Conservation (phyloP, 1,140 invertebrate genomes). For the Colletes latitarsis region DNA sequence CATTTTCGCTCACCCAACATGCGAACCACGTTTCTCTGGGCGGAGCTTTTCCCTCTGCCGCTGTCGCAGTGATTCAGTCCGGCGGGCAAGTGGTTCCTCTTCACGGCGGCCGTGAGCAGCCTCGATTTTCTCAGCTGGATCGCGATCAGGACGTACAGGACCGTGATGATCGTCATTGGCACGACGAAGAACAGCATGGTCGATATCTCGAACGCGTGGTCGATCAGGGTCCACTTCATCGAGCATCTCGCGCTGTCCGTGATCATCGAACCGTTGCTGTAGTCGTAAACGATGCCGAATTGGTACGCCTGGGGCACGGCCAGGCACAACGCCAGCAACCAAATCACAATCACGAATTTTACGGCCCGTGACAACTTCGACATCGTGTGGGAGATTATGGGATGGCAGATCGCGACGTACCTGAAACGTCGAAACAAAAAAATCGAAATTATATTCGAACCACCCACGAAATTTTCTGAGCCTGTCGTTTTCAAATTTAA, state of each 20-base stretch:
- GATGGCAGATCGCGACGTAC: slow-evolving; percentile 97
- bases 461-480: too few species aligned
- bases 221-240: slow-evolving; percentile 84
- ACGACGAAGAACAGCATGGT: slow-evolving; percentile 92
- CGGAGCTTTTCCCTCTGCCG: slow-evolving; percentile 65
- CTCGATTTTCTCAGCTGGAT: slow-evolving; percentile 86
- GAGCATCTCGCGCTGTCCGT: slow-evolving; percentile 81
- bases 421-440: slow-evolving; percentile 75
- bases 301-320: slow-evolving; percentile 91
- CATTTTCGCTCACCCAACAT: slow-evolving; percentile 84
- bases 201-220: slow-evolving; percentile 91
- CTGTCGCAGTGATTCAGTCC: slow-evolving; percentile 69
- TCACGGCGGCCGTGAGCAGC: slow-evolving; percentile 79
- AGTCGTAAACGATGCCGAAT: slow-evolving; percentile 85
- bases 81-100: slow-evolving; percentile 72
- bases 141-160: slow-evolving; percentile 92
- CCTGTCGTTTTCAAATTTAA: too few species aligned
- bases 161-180: slow-evolving; percentile 93
- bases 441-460: too few species aligned
- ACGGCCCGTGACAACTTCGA: slow-evolving; percentile 88
- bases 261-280: slow-evolving; percentile 77
- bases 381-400: slow-evolving; percentile 93
- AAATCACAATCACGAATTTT: slow-evolving; percentile 86
- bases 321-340: slow-evolving; percentile 86
- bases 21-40: slow-evolving; percentile 84